A percentile compares a stretch with the other conserved stretches of the same genome.
phyloP scores from a whole-genome alignment of 2,888 invertebrate genomes.

The Campopleginae sp. region DNA sequence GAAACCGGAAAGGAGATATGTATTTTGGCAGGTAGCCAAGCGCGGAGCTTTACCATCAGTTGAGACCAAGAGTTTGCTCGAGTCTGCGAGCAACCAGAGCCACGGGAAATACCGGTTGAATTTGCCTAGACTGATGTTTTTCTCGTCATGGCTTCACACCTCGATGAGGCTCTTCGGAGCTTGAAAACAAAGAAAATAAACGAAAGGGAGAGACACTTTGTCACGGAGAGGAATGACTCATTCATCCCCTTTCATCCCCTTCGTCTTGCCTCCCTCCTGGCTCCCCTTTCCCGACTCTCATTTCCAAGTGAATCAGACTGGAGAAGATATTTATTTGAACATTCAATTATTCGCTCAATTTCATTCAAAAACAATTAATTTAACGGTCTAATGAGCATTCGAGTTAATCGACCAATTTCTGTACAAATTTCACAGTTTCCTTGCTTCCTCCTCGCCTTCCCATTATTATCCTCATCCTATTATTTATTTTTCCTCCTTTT shows the following conservation, averaged over 20 bases:
- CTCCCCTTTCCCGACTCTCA: background rate
- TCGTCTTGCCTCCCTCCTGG: background rate
- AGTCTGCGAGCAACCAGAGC: constrained; percentile 22
- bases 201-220: background rate
- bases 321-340: background rate
- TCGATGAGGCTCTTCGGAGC: constrained; percentile 56
- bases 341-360: constrained; percentile 13
- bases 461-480: background rate
- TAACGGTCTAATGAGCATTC: background rate
- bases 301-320: background rate
- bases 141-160: constrained; percentile 62
- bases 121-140: constrained; percentile 58
- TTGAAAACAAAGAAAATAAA: constrained; percentile 44
- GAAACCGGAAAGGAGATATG: constrained; percentile 65
- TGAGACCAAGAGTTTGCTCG: constrained; percentile 55
- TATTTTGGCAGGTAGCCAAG: constrained; percentile 59
- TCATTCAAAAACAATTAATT: background rate
- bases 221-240: constrained; percentile 27
- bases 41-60: constrained; percentile 46
- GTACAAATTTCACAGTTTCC: background rate
- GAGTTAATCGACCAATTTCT: background rate
- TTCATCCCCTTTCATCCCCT: constrained; percentile 2
- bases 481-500: background rate
- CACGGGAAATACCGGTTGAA: constrained; percentile 25
- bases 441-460: background rate